Conservation (phyloP, 2,797 vertebrate genomes). For the Poeciliopsis presidionis region DNA sequence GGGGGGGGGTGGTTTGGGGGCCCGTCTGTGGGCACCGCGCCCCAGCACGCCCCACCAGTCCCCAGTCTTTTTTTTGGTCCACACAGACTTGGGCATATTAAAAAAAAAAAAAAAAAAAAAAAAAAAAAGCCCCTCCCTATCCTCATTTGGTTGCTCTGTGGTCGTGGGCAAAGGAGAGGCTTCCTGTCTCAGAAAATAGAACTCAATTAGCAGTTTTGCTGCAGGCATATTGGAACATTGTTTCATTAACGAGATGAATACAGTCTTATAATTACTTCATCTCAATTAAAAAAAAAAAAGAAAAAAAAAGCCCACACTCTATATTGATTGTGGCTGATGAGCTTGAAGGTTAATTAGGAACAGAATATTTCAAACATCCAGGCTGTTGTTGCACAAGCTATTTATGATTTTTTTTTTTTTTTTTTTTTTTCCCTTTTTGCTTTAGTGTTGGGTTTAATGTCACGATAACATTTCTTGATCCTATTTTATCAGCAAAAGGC, state of each 20-base stretch:
- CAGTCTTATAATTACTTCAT: conserved; percentile 83
- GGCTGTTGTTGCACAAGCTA: conserved; percentile 36
- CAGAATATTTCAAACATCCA: conserved; percentile 67
- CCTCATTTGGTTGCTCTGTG: conserved; percentile 64
- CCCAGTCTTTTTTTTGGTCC: too few species aligned
- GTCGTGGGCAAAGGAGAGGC: conserved; percentile 70
- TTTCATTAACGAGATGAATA: conserved; percentile 84
- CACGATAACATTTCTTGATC: conserved; percentile 14
- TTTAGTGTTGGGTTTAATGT: conserved; percentile 16
- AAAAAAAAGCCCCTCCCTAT: conserved; percentile 57
- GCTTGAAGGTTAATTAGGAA: conserved; percentile 85
- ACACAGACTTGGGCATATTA: too few species aligned
- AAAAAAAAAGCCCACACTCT: conserved; percentile 65
- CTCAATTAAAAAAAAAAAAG: conserved; percentile 57
- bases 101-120: too few species aligned
- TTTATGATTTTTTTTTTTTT: conserved; percentile 20
- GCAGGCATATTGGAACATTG: conserved; percentile 78
- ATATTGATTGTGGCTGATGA: conserved; percentile 83
- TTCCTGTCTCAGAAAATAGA: conserved; percentile 76
- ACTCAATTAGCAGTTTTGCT: conserved; percentile 82
- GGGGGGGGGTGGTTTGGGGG: too few species aligned
- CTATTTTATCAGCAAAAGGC: conserved; percentile 12
- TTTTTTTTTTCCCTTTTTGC: background rate
- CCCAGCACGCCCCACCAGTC: too few species aligned
- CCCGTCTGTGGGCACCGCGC: too few species aligned